Evolutionary conservation across 1,140 invertebrate species (phyloP), one percentile per base, ranked within the genome.

Genomic region (Augochlora pura): DNA sequence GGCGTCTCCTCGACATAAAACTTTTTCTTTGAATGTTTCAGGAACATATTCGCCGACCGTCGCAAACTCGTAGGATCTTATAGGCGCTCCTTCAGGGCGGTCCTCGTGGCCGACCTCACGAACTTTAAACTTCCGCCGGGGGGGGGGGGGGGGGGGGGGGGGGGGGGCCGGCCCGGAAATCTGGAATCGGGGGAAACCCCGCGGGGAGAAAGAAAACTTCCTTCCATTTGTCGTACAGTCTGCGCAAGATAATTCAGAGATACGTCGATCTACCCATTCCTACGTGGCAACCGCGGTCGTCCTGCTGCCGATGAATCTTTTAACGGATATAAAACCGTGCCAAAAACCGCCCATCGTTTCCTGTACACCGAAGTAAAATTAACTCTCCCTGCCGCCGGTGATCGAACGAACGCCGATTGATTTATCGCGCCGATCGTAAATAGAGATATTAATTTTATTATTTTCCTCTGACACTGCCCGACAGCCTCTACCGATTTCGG

Each of bases 221-320:
- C 78, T 72, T 75, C 84, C 77, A 77, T 84, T 81, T 70, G 79
- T 71, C 75, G 71, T 86, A 75, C 62, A 78, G 83, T 74, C 75
- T 85, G 74, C 70, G 49, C 83, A 81, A 67, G 70, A 84, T 85
- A 86, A 63, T 63, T 63, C 60, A 63, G 27, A 63, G 27, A 63
- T 63, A 63, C 60, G 60, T 63, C 60, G 60, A 86, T 86, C 83
- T 85, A n/a, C 85, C 84, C 80, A 86, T 82, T 85, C 83, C 76
- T 52, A 27, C 57, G 14, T 63, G 57, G 63, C 70, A 54, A 62
- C 52, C 39, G 63, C 72, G 38, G 66, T 57, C 42, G 66, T 57
- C 42, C 46, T 73, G 64, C 71, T 62, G 39, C 68, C 21, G 27
- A 16, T 83, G 70, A 86, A 86, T 86, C 32, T 83, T 86, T 86